Evolutionary conservation across 2,888 invertebrate species (phyloP).

Genomic region (Pseudeuparius sepicola): DNA sequence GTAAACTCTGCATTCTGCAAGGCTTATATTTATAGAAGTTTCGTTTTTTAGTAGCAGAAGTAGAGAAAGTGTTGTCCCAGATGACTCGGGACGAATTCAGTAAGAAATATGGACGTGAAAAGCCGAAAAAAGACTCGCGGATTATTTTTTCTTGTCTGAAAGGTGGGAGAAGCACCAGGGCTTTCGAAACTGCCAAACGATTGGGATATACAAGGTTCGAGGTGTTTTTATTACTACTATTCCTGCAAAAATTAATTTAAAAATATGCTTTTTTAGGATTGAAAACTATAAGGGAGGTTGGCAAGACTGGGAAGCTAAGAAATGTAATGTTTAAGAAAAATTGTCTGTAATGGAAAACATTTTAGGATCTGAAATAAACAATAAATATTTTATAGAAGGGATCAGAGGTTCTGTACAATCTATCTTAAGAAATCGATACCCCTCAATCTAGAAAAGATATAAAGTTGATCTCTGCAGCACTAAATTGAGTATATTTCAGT

Average conservation of each 20-base stretch:
- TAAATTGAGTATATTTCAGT: too few species aligned
- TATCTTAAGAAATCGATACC: too few species aligned
- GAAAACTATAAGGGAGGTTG: constrained; percentile 26
- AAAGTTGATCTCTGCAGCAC: too few species aligned
- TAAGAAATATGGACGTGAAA: constrained; percentile 45
- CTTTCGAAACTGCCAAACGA: constrained; percentile 46
- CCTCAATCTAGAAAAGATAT: too few species aligned
- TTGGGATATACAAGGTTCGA: constrained; percentile 53
- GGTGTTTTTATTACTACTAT: constrained; percentile 20
- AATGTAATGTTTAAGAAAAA: too few species aligned
- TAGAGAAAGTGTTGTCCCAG: too few species aligned
- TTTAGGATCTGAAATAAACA: too few species aligned
- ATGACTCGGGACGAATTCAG: constrained; percentile 46
- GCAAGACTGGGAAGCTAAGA: constrained; percentile 27
- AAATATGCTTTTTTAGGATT: constrained; percentile 21
- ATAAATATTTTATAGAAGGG: too few species aligned
- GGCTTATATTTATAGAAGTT: too few species aligned
- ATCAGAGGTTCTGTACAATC: too few species aligned
- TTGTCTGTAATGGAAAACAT: too few species aligned
- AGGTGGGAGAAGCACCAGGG: constrained; percentile 53
- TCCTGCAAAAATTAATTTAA: constrained; percentile 3
- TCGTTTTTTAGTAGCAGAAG: neutral
- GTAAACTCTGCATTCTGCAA: too few species aligned
- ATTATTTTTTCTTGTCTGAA: constrained; percentile 60
- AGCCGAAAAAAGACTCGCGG: constrained; percentile 47